Conservation (phyloP, 2,888 invertebrate genomes). For the Pristionchus arcanus region DNA sequence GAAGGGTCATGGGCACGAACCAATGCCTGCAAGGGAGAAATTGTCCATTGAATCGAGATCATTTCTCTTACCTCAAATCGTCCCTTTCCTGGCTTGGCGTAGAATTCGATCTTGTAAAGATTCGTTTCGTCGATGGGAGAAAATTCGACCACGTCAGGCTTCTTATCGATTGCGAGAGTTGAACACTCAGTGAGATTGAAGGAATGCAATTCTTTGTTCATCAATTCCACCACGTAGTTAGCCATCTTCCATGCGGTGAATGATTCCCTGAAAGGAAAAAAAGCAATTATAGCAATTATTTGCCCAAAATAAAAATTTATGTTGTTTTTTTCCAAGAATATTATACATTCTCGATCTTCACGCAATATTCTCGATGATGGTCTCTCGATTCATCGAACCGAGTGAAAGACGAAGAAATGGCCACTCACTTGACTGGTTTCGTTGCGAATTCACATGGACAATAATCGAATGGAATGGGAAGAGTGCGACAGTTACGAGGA, state of each 20-base stretch:
- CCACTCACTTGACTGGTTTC: slow-evolving; percentile 44
- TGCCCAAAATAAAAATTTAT: too few species aligned
- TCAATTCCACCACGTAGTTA: neutral
- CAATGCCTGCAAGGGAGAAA: slow-evolving; percentile 1
- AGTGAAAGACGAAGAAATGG: neutral
- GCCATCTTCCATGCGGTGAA: slow-evolving; percentile 20
- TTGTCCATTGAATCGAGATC: neutral
- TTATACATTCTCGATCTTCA: neutral
- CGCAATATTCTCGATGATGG: neutral
- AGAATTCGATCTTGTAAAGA: slow-evolving; percentile 51
- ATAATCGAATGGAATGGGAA: slow-evolving; percentile 52
- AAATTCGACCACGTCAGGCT: slow-evolving; percentile 35
- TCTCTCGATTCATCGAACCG: neutral
- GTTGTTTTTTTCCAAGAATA: neutral
- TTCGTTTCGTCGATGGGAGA: slow-evolving; percentile 16
- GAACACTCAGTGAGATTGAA: slow-evolving; percentile 49
- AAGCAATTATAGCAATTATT: neutral
- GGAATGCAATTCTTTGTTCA: slow-evolving; percentile 20
- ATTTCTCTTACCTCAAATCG: slow-evolving; percentile 24
- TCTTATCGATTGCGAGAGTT: neutral
- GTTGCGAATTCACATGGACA: slow-evolving; percentile 43
- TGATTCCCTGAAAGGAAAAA: neutral
- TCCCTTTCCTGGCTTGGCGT: slow-evolving; percentile 38
- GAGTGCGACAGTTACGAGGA: slow-evolving; percentile 51
- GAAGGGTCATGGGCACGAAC: neutral